phyloP scores from a whole-genome alignment of 2,797 vertebrate genomes.

The Myioborus melanocephalus region DNA sequence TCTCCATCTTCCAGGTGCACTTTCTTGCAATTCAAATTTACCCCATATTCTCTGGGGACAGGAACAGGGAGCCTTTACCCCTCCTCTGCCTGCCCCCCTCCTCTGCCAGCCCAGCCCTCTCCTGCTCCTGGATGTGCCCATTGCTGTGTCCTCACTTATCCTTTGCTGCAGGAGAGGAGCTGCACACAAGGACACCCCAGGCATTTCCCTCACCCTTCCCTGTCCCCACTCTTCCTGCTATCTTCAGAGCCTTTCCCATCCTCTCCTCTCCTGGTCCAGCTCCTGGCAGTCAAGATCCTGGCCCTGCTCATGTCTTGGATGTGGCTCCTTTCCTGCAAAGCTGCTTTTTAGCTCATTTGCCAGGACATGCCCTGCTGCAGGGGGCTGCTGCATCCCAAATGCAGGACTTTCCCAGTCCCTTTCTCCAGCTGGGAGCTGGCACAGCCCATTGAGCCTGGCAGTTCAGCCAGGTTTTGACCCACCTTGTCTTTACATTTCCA shows the following conservation, averaged over 20 bases:
- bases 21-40: not conserved
- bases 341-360: not conserved
- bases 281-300: not conserved
- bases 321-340: not conserved
- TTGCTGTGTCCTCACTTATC: not conserved
- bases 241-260: not conserved
- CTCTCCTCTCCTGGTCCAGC: not conserved
- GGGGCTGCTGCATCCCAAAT: not conserved
- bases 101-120: not conserved
- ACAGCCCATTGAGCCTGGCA: not conserved
- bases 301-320: not conserved
- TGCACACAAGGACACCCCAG: not conserved
- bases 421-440: not conserved
- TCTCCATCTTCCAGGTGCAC: not conserved
- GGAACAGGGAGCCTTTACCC: not conserved
- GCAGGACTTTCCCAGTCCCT: not conserved
- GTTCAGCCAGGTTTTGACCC: not conserved
- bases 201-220: not conserved
- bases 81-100: not conserved
- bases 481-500: not conserved
- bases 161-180: not conserved
- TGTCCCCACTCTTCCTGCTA: not conserved
- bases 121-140: not conserved
- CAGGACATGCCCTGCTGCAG: not conserved
- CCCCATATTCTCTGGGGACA: rapidly evolving